Base-by-base conservation (phyloP, 2,888 invertebrate genomes). In the Electrophaes corylata region DNA sequence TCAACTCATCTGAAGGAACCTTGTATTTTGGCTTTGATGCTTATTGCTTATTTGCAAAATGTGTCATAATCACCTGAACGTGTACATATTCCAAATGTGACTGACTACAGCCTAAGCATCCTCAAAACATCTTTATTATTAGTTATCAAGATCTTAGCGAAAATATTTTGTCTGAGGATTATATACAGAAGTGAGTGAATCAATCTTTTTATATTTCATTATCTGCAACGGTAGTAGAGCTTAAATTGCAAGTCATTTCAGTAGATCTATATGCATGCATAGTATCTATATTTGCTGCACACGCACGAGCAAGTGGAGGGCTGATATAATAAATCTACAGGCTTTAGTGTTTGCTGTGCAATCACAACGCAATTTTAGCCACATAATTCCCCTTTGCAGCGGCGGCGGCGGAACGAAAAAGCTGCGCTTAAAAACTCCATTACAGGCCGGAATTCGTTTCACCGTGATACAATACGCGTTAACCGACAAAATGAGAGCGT, bases 401-500 rank as follows among this genome's bases (percentile, higher is more conserved):
- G 64, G 68, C 64, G 41, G 66, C 35, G 64, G 69, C 64, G 66
- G 71, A 78, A 78, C 77, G 78, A 85, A 86, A 87, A 86, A 82
- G 78, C 81, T 78, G 78, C 79, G 80, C 77, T 85, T 79, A 83
- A 86, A 88, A 88, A 87, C 83, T 86, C 82, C 79, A 87, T 87
- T 86, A 86, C 79, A 72, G 78, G 75, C 79, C 77, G 78, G 83
- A 81, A 82, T 88, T 87, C 83, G 80, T 86, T 86, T 82, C 69
- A 75, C 78, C 69, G 80, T 83, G 83, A 79, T 83, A 88, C 85
- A 89, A 88, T 89, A 81, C 83, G 82, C 83, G 82, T 84, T 88
- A 87, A 84, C 84, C 83, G 80, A 83, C 84, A 81, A 86, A 89
- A 88, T 84, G 81, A 85, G 84, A 84, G 83, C 82, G 79, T 58